Evolutionary conservation across 92 coral and sea anemone genomes (phyloP), one percentile per base, ranked within the genome.

Genomic region (Epizoanthus fatuus): DNA sequence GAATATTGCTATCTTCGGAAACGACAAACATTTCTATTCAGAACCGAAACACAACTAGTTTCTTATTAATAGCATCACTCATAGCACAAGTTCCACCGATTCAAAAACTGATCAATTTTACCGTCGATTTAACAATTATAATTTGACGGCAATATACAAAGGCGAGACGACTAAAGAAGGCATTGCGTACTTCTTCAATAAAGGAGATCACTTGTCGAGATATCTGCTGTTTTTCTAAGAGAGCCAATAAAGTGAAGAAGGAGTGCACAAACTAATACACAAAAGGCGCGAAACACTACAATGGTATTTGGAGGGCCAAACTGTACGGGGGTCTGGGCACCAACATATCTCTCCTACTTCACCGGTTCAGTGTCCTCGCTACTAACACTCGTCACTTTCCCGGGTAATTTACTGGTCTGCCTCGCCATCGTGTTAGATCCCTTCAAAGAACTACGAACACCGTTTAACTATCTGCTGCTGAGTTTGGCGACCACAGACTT

Each of bases 401-500:
- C 97, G 9, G 98, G 97, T 4, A 95, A 93, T 82, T 73, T 89
- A 37, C 74, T 95, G 11, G 88, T 95, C 29, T 93, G 96, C 75
- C 72, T 67, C 1, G 97, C 98, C 29, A 75, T 95, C 20, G 57
- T 91, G 58, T 81, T 84, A 47, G 98, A 95, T 69, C 98, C 98
- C 1, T 91, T 79, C 87, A 79, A 83, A 17, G 90, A 95, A 55
- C 92, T 93, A 1, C 85, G 93, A 74, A 93, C 95, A 22, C 93
- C 98, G 37, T 93, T 93, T 60, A 92, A 90, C 85, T 89, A 84
- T 75, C 89, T 95, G 9, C 84, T 95, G 9, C 60, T 95, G 6
- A 91, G 93, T 77, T 86, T 95, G 5, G 96, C 96, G 3, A 80
- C 86, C 8, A 90, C 98, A 5, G 98, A 95, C 56, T 79, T 95